A percentile compares a stretch with the other conserved stretches of the same genome.
phyloP scores from a whole-genome alignment of 2,888 invertebrate genomes.

The Aleiodes testaceus region DNA sequence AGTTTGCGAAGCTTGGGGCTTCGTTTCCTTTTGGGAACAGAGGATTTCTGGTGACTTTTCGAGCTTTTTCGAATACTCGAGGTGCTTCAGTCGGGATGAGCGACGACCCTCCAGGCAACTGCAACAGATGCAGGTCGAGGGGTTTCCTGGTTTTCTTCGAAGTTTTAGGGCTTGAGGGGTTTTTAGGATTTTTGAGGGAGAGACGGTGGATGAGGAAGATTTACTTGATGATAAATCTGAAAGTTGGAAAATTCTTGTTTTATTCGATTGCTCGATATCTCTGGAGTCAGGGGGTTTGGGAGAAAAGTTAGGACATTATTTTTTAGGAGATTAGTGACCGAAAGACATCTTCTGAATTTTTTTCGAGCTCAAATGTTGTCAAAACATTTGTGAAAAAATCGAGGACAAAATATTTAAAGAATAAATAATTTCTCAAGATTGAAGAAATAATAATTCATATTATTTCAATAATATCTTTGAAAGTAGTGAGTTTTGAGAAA shows the following conservation, averaged over 20 bases:
- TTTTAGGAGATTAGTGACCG: too few relatives aligned
- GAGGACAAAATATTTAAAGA: too few relatives aligned
- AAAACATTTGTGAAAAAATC: too few relatives aligned
- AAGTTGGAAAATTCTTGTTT: neutral
- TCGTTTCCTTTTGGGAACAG: conserved; percentile 25
- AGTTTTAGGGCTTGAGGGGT: neutral
- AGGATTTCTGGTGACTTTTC: conserved; percentile 17
- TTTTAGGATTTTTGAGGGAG: neutral
- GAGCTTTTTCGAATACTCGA: conserved; percentile 2
- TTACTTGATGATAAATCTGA: conserved; percentile 2
- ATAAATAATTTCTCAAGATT: too few relatives aligned
- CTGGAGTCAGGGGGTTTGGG: neutral
- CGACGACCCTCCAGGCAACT: conserved; percentile 24
- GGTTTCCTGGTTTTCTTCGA: neutral
- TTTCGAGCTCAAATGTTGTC: too few relatives aligned
- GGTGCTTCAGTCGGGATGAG: neutral
- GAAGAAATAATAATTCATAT: too few relatives aligned
- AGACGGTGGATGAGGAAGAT: neutral
- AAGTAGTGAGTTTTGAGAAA: too few relatives aligned
- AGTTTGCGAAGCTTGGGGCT: conserved; percentile 9
- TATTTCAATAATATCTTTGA: too few relatives aligned
- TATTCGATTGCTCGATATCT: neutral
- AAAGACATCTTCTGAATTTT: too few relatives aligned
- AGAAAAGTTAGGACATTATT: neutral
- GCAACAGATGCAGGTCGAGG: conserved; percentile 33